phyloP scores from a whole-genome alignment of 2,888 invertebrate species.

The Alviniconcha strummeri region DNA sequence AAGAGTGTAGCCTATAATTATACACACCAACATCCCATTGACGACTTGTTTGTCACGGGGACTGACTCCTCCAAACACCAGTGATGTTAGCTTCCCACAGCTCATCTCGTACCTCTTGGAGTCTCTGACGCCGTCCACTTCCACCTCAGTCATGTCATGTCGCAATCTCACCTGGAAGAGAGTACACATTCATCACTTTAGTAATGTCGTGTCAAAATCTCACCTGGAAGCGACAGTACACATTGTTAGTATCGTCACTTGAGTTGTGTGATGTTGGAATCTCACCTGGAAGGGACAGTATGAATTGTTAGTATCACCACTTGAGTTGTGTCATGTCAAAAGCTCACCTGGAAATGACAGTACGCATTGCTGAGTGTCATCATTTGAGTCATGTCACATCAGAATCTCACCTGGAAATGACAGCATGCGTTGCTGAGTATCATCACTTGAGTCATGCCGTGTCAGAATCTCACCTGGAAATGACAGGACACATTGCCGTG shows the following conservation, averaged over 20 bases:
- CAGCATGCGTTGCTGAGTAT: no score
- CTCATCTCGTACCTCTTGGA: constrained; percentile 24
- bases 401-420: no score
- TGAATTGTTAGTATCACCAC: background rate
- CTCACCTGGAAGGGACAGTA: background rate
- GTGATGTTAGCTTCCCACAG: constrained; percentile 13
- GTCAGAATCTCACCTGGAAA: no score
- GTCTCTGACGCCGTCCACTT: constrained; percentile 17
- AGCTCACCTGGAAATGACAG: no score
- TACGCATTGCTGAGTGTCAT: no score
- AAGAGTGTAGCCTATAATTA: no score
- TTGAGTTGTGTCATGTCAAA: no score
- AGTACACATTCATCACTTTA: background rate
- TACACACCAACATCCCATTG: constrained; percentile 17
- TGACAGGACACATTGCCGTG: no score
- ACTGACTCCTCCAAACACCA: constrained; percentile 25
- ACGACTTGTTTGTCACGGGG: background rate
- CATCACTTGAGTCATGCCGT: background rate
- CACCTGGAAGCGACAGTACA: no score
- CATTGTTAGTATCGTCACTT: background rate
- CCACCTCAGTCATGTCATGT: background rate
- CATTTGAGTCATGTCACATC: background rate
- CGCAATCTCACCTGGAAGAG: background rate
- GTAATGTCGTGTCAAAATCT: no score
- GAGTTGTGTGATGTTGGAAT: no score